phyloP scores from a whole-genome alignment of 2,113 vertebrate species.

The Pithys albifrons region DNA sequence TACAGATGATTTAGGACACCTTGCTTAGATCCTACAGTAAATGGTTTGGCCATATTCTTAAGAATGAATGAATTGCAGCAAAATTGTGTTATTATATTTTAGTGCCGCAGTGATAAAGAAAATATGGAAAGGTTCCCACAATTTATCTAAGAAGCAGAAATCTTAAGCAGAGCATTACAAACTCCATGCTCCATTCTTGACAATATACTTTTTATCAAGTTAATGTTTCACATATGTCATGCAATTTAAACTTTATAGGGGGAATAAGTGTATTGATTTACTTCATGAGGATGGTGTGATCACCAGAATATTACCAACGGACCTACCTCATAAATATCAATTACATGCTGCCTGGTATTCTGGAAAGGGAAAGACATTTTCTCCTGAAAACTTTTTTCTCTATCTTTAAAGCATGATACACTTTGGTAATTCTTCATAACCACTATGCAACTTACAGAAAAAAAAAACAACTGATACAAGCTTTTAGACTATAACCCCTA shows the following conservation, averaged over 20 bases:
- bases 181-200: not conserved
- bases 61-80: not conserved
- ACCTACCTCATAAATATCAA: not conserved
- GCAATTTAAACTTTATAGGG: slow-evolving; percentile 24
- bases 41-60: not conserved
- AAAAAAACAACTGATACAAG: not conserved
- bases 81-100: not conserved
- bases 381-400: not conserved
- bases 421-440: not conserved
- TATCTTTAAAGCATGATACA: not conserved
- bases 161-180: slow-evolving; percentile 30
- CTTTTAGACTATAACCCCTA: fast-evolving
- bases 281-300: not conserved
- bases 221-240: not conserved
- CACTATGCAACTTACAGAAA: not conserved
- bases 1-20: not conserved
- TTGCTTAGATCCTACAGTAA: not conserved
- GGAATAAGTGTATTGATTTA: slow-evolving; percentile 9
- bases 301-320: not conserved
- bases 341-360: not conserved
- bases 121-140: not conserved
- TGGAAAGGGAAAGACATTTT: not conserved
- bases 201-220: slow-evolving; percentile 12
- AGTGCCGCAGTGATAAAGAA: not conserved
- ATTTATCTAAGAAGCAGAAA: not conserved